Percentiles rank a stretch among this genome's conserved stretches.
Evolutionary conservation across 2,888 invertebrate species (phyloP).

Genomic region (Orthosia incerta): DNA sequence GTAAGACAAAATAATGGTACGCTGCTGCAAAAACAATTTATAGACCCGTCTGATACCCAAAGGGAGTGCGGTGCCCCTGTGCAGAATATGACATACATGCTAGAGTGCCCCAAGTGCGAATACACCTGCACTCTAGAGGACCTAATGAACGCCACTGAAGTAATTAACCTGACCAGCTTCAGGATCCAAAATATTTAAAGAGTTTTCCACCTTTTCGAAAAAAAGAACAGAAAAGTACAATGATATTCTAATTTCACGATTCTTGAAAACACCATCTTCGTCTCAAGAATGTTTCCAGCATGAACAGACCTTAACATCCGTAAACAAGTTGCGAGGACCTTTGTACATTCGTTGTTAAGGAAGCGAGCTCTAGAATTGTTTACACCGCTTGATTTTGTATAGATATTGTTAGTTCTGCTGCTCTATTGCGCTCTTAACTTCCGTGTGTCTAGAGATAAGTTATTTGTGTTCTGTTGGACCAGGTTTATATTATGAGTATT

Average conservation of each 20-base stretch:
- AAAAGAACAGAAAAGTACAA: too few species aligned
- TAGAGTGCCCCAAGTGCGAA: too few species aligned
- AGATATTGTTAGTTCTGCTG: slow-evolving; percentile 59
- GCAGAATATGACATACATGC: too few species aligned
- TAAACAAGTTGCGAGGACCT: slow-evolving; percentile 57
- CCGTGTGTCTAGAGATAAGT: slow-evolving; percentile 46
- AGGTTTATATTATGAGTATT: not conserved
- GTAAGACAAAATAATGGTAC: too few species aligned
- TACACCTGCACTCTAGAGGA: too few species aligned
- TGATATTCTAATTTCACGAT: not conserved
- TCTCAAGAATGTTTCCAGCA: not conserved
- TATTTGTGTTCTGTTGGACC: slow-evolving; percentile 23
- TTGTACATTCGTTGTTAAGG: slow-evolving; percentile 53
- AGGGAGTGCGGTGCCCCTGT: too few species aligned
- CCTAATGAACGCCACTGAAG: too few species aligned
- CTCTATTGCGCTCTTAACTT: slow-evolving; percentile 40
- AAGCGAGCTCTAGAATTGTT: slow-evolving; percentile 61
- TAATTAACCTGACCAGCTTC: too few species aligned
- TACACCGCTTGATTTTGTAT: slow-evolving; percentile 62
- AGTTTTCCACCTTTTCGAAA: too few species aligned
- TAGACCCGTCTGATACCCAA: too few species aligned
- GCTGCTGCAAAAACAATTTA: too few species aligned
- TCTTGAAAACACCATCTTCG: not conserved
- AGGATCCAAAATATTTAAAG: too few species aligned
- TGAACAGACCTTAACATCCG: slow-evolving; percentile 42